Evolutionary conservation across 2,113 vertebrate genomes (phyloP).

Genomic region (Mirounga angustirostris): DNA sequence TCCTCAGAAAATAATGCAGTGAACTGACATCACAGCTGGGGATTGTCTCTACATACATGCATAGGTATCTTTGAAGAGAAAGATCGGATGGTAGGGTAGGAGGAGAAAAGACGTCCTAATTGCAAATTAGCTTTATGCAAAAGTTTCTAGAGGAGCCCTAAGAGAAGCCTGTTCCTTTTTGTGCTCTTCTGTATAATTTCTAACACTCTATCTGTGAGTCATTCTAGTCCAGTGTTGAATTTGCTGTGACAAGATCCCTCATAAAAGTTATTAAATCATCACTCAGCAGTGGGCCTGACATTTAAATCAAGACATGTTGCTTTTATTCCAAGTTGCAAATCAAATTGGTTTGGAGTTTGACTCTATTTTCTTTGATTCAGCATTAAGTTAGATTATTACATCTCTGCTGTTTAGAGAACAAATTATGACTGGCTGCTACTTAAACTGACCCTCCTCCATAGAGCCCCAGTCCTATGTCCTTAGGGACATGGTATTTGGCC

Average conservation of each 20-base stretch:
- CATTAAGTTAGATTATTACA: conserved; percentile 43
- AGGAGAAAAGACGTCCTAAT: not conserved
- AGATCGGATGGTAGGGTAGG: not conserved
- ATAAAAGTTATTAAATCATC: conserved; percentile 82
- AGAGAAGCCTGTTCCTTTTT: conserved; percentile 35
- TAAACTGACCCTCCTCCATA: not conserved
- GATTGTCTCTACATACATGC: not conserved
- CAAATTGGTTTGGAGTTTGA: conserved; percentile 69
- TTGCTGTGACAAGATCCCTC: conserved; percentile 66
- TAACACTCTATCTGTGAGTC: conserved; percentile 71
- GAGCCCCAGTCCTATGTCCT: not conserved
- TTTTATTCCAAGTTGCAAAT: conserved; percentile 78
- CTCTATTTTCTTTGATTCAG: conserved; percentile 70
- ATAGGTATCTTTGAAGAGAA: not conserved
- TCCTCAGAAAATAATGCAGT: conserved; percentile 22
- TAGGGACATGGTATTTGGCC: not conserved
- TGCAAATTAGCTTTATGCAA: conserved; percentile 42
- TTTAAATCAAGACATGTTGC: conserved; percentile 76
- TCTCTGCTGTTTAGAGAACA: conserved; percentile 38
- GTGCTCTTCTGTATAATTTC: conserved; percentile 46
- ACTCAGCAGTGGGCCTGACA: conserved; percentile 67
- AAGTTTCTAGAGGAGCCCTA: conserved; percentile 24
- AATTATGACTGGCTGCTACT: conserved; percentile 16
- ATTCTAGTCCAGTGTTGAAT: conserved; percentile 61
- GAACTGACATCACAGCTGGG: conserved; percentile 19